These are phyloP conservation scores for Conus ventricosus DNA, from an alignment of 1,140 invertebrate genomes.

Conservation along the genomic window DNA sequence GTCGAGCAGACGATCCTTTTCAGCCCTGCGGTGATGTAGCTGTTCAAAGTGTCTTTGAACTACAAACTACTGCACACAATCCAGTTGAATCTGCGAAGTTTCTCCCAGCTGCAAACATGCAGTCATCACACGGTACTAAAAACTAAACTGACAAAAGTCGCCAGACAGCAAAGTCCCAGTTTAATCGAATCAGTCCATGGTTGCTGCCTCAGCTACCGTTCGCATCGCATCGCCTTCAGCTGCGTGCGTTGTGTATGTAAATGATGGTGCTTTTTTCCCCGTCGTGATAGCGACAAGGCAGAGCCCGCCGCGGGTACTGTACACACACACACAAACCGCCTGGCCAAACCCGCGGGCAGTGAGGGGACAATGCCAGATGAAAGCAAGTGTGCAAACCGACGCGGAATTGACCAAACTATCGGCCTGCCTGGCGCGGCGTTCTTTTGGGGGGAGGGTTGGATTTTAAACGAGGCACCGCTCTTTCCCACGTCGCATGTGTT, in stretches of 20 bases:
- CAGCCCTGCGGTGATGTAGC: neutral
- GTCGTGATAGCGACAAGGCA: neutral
- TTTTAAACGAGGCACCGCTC: conserved; percentile 4
- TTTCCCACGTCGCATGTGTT: conserved; percentile 15
- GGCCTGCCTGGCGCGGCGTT: neutral
- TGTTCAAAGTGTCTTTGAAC: conserved; percentile 27
- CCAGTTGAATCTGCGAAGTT: neutral
- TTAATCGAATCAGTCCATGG: neutral
- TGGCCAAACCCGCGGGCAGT: too few relatives aligned
- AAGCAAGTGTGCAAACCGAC: neutral
- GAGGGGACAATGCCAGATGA: neutral
- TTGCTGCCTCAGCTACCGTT: neutral
- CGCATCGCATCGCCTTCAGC: neutral
- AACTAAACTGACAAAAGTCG: neutral
- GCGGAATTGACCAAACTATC: conserved; percentile 31
- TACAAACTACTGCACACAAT: conserved; percentile 21
- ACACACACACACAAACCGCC: too few relatives aligned
- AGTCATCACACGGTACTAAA: conserved; percentile 15
- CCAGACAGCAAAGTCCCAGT: neutral
- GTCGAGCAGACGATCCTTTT: conserved; percentile 37
- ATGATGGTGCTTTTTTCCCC: neutral
- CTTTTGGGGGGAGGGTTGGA: neutral
- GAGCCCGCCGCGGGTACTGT: too few relatives aligned
- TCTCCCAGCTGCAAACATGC: too few relatives aligned
- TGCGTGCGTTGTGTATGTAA: neutral